A percentile compares a stretch with the other conserved stretches of the same genome.
Evolutionary conservation across 1,140 invertebrate genomes (phyloP).

Genomic region (Conopomorpha cramerella): DNA sequence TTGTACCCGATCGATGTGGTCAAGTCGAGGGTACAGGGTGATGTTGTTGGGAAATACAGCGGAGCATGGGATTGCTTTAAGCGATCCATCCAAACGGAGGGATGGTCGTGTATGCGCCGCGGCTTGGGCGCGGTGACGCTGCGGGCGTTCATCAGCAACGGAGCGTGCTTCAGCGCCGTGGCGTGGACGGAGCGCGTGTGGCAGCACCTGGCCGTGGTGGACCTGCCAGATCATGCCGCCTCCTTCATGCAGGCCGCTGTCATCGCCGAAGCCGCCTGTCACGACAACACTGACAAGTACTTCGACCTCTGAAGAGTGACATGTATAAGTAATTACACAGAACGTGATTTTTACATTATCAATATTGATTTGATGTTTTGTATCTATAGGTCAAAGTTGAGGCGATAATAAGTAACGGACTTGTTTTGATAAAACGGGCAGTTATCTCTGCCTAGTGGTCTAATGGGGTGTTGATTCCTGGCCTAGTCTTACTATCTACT

Average conservation of each 20-base stretch:
- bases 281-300: slow-evolving; percentile 20
- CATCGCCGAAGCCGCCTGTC: slow-evolving; percentile 40
- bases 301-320: not conserved
- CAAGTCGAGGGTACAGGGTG: slow-evolving; percentile 86
- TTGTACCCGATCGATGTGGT: slow-evolving; percentile 89
- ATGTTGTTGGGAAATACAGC: slow-evolving; percentile 67
- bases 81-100: slow-evolving; percentile 71
- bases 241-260: slow-evolving; percentile 29
- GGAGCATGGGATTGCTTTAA: slow-evolving; percentile 74
- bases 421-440: no score
- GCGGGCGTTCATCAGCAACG: slow-evolving; percentile 91
- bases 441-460: no score
- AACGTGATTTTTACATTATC: no score
- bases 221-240: no score
- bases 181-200: slow-evolving; percentile 64
- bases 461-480: no score
- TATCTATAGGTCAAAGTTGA: no score
- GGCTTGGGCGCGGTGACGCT: slow-evolving; percentile 79
- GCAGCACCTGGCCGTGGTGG: slow-evolving; percentile 23
- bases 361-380: no score
- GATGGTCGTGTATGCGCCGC: slow-evolving; percentile 67
- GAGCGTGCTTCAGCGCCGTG: slow-evolving; percentile 86
- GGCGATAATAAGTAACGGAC: no score
- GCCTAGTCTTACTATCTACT: no score
- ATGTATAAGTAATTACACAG: no score